Conservation (phyloP, 2,797 vertebrate species). For the Adrianichthys oophorus region DNA sequence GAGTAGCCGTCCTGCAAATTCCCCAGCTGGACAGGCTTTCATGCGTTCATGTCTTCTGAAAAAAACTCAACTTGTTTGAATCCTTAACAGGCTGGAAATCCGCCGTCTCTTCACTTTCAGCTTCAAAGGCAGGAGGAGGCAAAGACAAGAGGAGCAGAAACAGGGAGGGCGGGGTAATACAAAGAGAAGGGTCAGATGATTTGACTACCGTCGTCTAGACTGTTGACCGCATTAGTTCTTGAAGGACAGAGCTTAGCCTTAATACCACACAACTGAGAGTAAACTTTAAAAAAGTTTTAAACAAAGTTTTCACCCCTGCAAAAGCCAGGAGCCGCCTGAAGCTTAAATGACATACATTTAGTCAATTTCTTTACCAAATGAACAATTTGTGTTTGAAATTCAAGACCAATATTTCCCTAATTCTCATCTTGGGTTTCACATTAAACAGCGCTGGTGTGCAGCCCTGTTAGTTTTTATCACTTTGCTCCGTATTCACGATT, state of each 20-base stretch:
- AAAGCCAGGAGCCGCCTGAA: too few species aligned
- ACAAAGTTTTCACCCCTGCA: background rate
- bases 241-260: slow-evolving; percentile 8
- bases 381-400: background rate
- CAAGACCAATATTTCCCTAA: slow-evolving; percentile 27
- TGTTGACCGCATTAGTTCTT: slow-evolving; percentile 4
- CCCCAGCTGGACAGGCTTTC: slow-evolving; percentile 11
- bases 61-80: slow-evolving; percentile 34
- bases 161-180: background rate
- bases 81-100: slow-evolving; percentile 51
- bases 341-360: too few species aligned
- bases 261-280: background rate
- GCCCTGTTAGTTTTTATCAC: slow-evolving; percentile 28
- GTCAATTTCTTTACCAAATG: too few species aligned
- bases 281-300: slow-evolving; percentile 21
- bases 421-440: slow-evolving; percentile 35
- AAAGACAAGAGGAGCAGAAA: slow-evolving; percentile 29
- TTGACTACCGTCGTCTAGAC: slow-evolving; percentile 7
- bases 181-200: slow-evolving; percentile 24
- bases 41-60: slow-evolving; percentile 38
- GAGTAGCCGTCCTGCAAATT: slow-evolving; percentile 11
- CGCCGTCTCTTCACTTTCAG: slow-evolving; percentile 14
- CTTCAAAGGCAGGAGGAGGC: slow-evolving; percentile 51
- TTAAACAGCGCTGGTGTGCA: slow-evolving; percentile 46
- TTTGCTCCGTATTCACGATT: slow-evolving; percentile 51